Conservation (phyloP, 1,140 invertebrate genomes). For the Zaprionus capensis region DNA sequence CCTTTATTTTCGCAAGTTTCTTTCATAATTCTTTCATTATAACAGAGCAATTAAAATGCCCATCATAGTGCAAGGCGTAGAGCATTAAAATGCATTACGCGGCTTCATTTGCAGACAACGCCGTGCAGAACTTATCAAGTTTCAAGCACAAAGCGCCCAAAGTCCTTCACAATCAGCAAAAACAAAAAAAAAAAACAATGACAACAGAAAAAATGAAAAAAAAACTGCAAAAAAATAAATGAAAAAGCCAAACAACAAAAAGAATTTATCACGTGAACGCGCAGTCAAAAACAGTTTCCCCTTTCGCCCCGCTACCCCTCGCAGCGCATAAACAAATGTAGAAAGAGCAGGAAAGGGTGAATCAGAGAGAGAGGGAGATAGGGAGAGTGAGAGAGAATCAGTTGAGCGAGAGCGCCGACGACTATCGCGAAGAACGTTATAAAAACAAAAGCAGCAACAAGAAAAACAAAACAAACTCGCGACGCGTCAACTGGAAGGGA, state of each 20-base stretch:
- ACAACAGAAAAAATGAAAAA: neutral
- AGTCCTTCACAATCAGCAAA: constrained; percentile 56
- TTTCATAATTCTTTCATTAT: constrained; percentile 7
- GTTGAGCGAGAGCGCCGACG: constrained; percentile 6
- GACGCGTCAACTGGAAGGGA: constrained; percentile 9
- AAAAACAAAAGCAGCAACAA: constrained; percentile 79
- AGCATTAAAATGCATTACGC: constrained; percentile 34
- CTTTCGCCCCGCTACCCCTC: neutral
- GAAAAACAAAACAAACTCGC: constrained; percentile 37
- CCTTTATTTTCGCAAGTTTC: neutral
- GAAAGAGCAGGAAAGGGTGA: neutral
- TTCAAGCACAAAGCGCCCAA: constrained; percentile 28
- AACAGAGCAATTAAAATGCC: constrained; percentile 22
- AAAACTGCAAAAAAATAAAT: constrained; percentile 18
- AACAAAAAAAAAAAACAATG: constrained; percentile 21
- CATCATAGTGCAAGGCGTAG: neutral
- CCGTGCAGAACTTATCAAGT: constrained; percentile 57
- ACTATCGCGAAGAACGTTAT: constrained; percentile 68
- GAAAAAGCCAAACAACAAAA: constrained; percentile 36
- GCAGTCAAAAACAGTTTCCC: constrained; percentile 58
- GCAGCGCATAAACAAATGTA: constrained; percentile 30
- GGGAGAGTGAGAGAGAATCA: constrained; percentile 5
- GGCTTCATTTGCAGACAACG: constrained; percentile 26
- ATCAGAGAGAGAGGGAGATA: neutral
- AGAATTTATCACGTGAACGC: constrained; percentile 67